A percentile compares a stretch with the other conserved stretches of the same genome.
Evolutionary conservation across 2,797 vertebrate species (phyloP).

Genomic region (Channa striata): DNA sequence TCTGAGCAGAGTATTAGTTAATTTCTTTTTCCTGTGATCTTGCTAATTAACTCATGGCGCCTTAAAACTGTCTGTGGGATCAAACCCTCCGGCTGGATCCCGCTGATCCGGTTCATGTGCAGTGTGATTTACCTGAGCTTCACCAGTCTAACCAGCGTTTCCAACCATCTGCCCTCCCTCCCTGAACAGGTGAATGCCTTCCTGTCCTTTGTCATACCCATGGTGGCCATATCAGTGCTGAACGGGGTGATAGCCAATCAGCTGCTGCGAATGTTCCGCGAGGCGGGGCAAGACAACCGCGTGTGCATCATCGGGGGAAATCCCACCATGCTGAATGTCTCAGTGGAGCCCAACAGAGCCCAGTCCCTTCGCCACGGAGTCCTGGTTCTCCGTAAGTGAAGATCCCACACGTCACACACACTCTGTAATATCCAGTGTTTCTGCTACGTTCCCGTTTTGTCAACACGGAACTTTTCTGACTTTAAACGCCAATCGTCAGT

Average conservation of each 20-base stretch:
- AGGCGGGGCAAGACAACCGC: slow-evolving; percentile 91
- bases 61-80: not conserved
- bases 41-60: not conserved
- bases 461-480: too few species aligned
- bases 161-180: not conserved
- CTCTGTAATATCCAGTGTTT: not conserved
- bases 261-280: slow-evolving; percentile 92
- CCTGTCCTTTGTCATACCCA: slow-evolving; percentile 94
- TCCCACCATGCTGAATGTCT: slow-evolving; percentile 88
- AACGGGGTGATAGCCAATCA: slow-evolving; percentile 97
- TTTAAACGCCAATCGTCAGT: too few species aligned
- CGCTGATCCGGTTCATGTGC: too few species aligned
- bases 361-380: slow-evolving; percentile 95
- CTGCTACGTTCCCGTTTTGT: too few species aligned
- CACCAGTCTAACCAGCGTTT: not conserved
- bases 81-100: too few species aligned
- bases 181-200: slow-evolving; percentile 90
- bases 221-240: slow-evolving; percentile 91
- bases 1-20: too few species aligned
- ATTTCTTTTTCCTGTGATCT: not conserved
- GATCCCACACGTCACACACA: not conserved
- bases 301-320: slow-evolving; percentile 87
- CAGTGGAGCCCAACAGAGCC: slow-evolving; percentile 91
- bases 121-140: not conserved
- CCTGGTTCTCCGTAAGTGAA: slow-evolving; percentile 85